Evolutionary conservation across 1,140 invertebrate species (phyloP).

Genomic region (Pemphigus obesinymphae): DNA sequence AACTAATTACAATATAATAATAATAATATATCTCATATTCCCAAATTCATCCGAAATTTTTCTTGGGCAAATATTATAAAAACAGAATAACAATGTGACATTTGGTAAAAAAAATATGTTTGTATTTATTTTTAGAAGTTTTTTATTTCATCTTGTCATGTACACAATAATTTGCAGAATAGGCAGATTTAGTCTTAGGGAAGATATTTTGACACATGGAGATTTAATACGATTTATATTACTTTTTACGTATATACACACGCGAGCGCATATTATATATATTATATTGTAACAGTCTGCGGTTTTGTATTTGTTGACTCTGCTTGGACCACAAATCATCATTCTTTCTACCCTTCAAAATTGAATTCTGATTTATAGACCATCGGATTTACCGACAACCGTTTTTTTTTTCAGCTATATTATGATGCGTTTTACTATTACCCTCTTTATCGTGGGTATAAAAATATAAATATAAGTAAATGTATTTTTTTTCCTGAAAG

Average conservation of each 20-base stretch:
- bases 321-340: constrained; percentile 1
- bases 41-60: too few species aligned
- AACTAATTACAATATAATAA: constrained; percentile 9
- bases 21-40: background rate
- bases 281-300: background rate
- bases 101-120: constrained; percentile 6
- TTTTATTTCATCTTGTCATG: background rate
- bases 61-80: too few species aligned
- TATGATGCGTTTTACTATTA: background rate
- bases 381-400: background rate
- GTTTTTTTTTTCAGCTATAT: background rate
- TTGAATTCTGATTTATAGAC: constrained; percentile 25
- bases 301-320: constrained; percentile 23
- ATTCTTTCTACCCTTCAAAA: constrained; percentile 15
- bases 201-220: constrained; percentile 29
- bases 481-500: background rate
- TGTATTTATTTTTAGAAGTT: background rate
- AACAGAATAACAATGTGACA: background rate
- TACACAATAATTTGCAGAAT: background rate
- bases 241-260: constrained; percentile 1
- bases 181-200: background rate
- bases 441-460: background rate
- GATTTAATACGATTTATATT: constrained; percentile 29
- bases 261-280: background rate
- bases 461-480: background rate